Evolutionary conservation across 1,140 invertebrate genomes (phyloP), one percentile per base, ranked within the genome.

Genomic region (Plodia interpunctella): DNA sequence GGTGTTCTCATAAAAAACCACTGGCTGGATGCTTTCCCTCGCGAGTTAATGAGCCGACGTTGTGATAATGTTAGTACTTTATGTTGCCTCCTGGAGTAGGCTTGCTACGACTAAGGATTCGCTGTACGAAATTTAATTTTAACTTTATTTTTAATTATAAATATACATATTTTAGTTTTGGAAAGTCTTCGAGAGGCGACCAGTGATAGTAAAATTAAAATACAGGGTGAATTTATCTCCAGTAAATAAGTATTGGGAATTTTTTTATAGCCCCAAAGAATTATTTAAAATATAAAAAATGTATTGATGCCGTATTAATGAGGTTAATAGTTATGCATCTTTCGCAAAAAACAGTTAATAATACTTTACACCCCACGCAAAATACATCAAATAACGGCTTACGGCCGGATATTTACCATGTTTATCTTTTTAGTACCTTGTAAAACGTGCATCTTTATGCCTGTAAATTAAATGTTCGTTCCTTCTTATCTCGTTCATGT

Each of bases 31-130:
- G 60, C 57, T 60, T 56, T 59, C 53, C 20, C 57, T 61, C 59
- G 60, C 56, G 62, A 62, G 60, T 62, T 66, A 66, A 66, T 66
- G 64, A 66, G 64, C 58, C 60, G 60, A 62, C 60, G 63, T 54
- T 49, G 56, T 53, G 51, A 53, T 66, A 62, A 62, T 59, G 57
- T 38, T 17, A 53, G 25, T 35, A 8, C 20, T 59, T 25, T 52
- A 53, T 3, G 38, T 44, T 44, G 15, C n/a, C 13, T 15, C 1
- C n/a, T 44, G 13, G 38, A 15, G 13, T 44, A 44, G n/a, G 32
- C 32, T 35, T 35, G 32, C 32, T 35, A 35, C 9, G 32, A 35
- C 32, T 35, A 13, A 35, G 10, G 9, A 13, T 9, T 35, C 9
- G 4, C 13, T 35, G 2, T 35, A 5, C 10, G 4, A 35, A 35